These are phyloP conservation scores for Steinernema hermaphroditum DNA, from an alignment of 2,888 invertebrate species.

Conservation along the genomic window DNA sequence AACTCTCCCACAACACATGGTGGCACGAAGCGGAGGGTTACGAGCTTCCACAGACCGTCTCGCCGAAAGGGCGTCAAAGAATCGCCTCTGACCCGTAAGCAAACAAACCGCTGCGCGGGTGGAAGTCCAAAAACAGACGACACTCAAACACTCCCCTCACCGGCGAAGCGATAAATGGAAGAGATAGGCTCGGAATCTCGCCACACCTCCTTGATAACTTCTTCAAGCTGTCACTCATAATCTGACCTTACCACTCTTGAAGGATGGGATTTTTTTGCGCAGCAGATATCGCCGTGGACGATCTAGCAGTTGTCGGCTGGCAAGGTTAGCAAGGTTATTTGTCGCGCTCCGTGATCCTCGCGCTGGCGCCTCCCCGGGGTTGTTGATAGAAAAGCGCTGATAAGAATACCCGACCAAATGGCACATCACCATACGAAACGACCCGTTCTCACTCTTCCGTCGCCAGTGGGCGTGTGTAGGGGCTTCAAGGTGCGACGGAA, in stretches of 20 bases:
- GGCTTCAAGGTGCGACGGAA: not conserved
- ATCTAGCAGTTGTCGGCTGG: constrained; percentile 11
- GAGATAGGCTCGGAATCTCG: not conserved
- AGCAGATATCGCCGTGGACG: constrained; percentile 26
- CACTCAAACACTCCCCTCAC: not conserved
- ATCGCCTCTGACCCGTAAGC: constrained; percentile 21
- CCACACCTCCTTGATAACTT: constrained; percentile 25
- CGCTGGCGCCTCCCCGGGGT: constrained; percentile 29
- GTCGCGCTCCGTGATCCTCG: constrained; percentile 16
- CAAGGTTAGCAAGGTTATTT: constrained; percentile 31
- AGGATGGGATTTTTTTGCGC: constrained; percentile 25
- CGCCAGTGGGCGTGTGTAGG: not conserved
- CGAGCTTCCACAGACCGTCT: not conserved
- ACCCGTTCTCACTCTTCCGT: not conserved
- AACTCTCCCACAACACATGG: constrained; percentile 29
- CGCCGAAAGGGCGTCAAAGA: too few species aligned
- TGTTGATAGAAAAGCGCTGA: constrained; percentile 29
- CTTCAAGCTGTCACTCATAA: constrained; percentile 14
- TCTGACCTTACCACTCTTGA: constrained; percentile 22
- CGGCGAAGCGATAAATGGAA: not conserved
- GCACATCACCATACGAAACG: constrained; percentile 16
- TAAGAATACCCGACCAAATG: constrained; percentile 22
- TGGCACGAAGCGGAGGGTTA: constrained; percentile 15
- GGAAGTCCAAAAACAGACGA: not conserved
- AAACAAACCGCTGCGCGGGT: constrained; percentile 2